These are phyloP conservation scores for Drosophila anceps DNA, from an alignment of 2,888 invertebrate genomes.

Conservation along the genomic window DNA sequence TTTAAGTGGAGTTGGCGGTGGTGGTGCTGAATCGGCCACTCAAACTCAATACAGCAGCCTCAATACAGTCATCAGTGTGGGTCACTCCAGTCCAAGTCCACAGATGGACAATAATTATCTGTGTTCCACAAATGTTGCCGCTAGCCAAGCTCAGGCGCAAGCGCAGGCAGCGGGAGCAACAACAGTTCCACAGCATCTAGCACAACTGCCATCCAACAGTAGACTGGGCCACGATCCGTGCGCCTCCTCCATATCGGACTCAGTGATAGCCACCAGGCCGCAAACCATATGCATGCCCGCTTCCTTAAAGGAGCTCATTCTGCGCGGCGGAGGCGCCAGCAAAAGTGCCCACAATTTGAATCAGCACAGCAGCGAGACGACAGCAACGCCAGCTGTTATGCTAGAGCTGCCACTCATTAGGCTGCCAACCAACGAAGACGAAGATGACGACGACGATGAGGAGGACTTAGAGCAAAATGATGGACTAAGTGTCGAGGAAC, in stretches of 20 bases:
- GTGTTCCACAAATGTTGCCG: slow-evolving; percentile 32
- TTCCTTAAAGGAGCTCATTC: slow-evolving; percentile 83
- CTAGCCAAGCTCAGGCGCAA: slow-evolving; percentile 12
- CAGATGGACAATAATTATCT: slow-evolving; percentile 64
- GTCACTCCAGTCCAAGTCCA: slow-evolving; percentile 70
- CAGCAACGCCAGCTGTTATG: slow-evolving; percentile 80
- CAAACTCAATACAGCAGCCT: slow-evolving; percentile 82
- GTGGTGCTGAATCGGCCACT: slow-evolving; percentile 61
- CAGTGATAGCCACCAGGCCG: slow-evolving; percentile 73
- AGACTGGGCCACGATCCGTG: slow-evolving; percentile 78
- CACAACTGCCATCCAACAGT: slow-evolving; percentile 72
- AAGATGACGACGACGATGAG: slow-evolving; percentile 58
- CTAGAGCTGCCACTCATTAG: slow-evolving; percentile 85
- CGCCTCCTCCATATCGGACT: slow-evolving; percentile 82
- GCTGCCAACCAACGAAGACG: slow-evolving; percentile 81
- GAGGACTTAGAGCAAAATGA: background rate
- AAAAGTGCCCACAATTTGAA: slow-evolving; percentile 69
- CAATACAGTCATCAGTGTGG: slow-evolving; percentile 81
- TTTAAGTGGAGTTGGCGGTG: slow-evolving; percentile 25
- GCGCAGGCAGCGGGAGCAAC: slow-evolving; percentile 11
- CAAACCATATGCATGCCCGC: slow-evolving; percentile 83
- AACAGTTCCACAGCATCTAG: slow-evolving; percentile 48
- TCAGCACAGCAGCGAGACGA: slow-evolving; percentile 36
- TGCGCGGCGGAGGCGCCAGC: slow-evolving; percentile 65
- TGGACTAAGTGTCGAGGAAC: slow-evolving; percentile 32